Evolutionary conservation across 1,140 invertebrate species (phyloP), one percentile per base, ranked within the genome.

Genomic region (Tetramorium parvispinum): DNA sequence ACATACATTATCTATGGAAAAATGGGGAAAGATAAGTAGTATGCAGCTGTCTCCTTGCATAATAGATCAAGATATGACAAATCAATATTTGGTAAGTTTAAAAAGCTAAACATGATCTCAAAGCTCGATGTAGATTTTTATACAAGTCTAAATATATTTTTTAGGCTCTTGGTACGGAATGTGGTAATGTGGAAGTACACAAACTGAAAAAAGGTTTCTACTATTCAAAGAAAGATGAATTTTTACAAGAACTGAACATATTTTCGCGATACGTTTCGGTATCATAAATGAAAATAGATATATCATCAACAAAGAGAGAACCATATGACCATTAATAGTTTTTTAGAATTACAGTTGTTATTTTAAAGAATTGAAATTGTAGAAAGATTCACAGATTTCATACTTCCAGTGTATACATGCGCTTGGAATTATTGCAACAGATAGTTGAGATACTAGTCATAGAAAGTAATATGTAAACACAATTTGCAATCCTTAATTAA

Each of bases 141-240:
- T n/a, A 57, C 3, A 46, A 10, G 40, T 68, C 13, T 40, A 66
- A 83, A 71, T 43, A 49, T 83, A 65, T 53, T 85, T 94, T 93
- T 85, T 81, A 95, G 95, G 93, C 94, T n/a, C 83, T 96, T 73
- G 94, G 94, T 27, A 94, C 92, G 16, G 93, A 94, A 37, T 92
- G 88, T 10, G 95, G 95, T 8, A 91, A 91, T 11, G 89, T 95
- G 21, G 94, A 95, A 85, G 89, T 96, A 40, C 94, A 95, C 75
- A 95, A 94, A 89, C 87, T 96, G 27, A 96, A 95, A 87, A 93
- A 94, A 75, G 94, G 96, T 85, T 95, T 94, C 71, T 91, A 91
- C 51, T 95, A 95, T n/a, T 92, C 95, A 0, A 92, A 95, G 76
- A 92, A 92, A 49, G 95, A 96, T 78, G 94, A 94, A 49, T 92